phyloP scores from a whole-genome alignment of 2,888 invertebrate species.

The Rapana venosa region DNA sequence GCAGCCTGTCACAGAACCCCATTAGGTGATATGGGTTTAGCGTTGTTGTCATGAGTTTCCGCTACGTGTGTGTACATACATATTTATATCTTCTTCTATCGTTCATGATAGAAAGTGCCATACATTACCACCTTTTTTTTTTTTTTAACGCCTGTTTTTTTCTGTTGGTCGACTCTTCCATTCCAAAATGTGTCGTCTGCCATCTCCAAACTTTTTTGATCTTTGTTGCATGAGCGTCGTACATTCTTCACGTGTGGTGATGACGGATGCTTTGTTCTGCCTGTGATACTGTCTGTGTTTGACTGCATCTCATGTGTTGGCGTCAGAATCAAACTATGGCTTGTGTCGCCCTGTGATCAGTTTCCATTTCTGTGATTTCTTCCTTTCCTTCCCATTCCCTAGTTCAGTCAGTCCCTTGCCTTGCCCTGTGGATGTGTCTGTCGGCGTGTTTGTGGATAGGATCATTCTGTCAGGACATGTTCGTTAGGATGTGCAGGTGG shows the following conservation, averaged over 20 bases:
- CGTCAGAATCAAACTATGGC: not conserved
- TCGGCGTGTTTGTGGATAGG: too few species aligned
- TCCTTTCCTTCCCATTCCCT: not conserved
- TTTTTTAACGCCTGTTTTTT: not conserved
- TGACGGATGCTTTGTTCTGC: not conserved
- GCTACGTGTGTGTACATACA: not conserved
- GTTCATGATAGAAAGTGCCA: constrained; percentile 7
- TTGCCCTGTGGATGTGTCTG: too few species aligned
- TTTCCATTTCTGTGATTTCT: not conserved
- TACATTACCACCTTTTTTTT: not conserved
- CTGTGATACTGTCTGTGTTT: not conserved
- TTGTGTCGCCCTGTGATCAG: not conserved
- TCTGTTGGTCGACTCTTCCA: not conserved
- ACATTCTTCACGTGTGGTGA: not conserved
- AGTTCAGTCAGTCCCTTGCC: not conserved
- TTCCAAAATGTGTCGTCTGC: not conserved
- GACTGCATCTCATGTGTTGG: not conserved
- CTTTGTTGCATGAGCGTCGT: constrained; percentile 21
- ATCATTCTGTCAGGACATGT: too few species aligned
- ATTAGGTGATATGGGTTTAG: not conserved
- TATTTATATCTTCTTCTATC: not conserved
- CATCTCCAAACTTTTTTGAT: not conserved
- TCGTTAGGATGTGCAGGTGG: too few species aligned
- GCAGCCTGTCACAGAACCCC: not conserved
- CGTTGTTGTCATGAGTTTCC: too few species aligned